phyloP scores from a whole-genome alignment of 2,113 vertebrate genomes.

The Numenius arquata region DNA sequence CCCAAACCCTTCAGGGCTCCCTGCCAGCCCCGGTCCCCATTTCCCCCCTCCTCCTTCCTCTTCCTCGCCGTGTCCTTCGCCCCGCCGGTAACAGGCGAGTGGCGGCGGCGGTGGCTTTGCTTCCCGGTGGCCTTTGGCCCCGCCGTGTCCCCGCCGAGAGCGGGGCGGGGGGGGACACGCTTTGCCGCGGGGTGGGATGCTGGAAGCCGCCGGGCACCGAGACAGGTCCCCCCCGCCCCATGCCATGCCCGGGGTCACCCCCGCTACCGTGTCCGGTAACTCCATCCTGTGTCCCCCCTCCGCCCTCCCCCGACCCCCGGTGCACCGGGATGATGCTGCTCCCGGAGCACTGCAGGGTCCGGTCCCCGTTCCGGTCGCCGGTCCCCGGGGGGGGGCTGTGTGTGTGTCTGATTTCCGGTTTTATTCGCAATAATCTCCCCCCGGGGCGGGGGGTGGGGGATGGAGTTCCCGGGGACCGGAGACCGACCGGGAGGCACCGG shows the following conservation, averaged over 20 bases:
- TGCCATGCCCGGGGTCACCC: neutral
- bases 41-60: neutral
- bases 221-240: too few species aligned
- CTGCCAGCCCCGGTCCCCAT: neutral
- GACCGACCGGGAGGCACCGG: too few species aligned
- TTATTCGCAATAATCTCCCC: neutral
- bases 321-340: neutral
- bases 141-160: neutral
- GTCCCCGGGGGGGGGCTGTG: neutral
- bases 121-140: neutral
- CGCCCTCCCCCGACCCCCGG: neutral
- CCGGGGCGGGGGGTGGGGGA: too few species aligned
- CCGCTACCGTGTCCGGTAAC: rapidly evolving
- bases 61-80: neutral
- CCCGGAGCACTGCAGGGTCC: neutral
- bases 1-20: neutral
- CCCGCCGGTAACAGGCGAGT: neutral
- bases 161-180: neutral
- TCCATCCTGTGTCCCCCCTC: neutral
- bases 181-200: neutral
- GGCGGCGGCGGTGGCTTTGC: neutral
- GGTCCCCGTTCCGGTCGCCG: too few species aligned
- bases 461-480: too few species aligned
- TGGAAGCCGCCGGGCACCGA: neutral
- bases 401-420: neutral